Evolutionary conservation across 92 coral and sea anemone genomes (phyloP), one percentile per base, ranked within the genome.

Genomic region (Desmophyllum pertusum): DNA sequence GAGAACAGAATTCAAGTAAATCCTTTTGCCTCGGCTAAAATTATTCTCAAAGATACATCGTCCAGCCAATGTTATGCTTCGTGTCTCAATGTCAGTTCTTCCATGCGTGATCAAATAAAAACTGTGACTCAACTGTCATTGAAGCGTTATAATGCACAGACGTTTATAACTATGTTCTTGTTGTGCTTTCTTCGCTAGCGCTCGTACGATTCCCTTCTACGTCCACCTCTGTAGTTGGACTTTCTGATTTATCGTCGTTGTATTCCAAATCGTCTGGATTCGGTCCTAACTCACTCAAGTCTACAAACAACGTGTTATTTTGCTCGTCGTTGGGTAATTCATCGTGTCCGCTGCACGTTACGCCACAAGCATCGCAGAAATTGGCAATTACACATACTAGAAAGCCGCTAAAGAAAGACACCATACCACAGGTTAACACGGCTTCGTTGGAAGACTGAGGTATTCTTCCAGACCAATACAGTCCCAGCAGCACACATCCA

Each of bases 281-380:
- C 42, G 79, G 79, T 55, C 86, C 86, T 61, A 82, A 45, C 15
- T 82, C 86, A 38, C 86, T 48, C 78, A 82, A 62, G 33, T 82
- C 86, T 4, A 82, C 46, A 37, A 82, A 82, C 42, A 82, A 6
- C 3, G 86, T 82, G 40, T 82, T n/a, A n/a, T 72, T 82, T 13
- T 82, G 70, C 25, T 33, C 27, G 43, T 71, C 79, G 61, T 46
- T 45, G 17, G 53, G 10, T 6, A 76, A 51, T 30, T 72, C 86
- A 14, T 55, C 79, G 68, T 71, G 73, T 30, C 59, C 27, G 31
- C 14, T 42, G 39, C 79, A 71, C 29, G 70, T 71, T 42, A 71
- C 59, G 35, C 86, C 86, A 19, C 86, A 82, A 31, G 86, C 86
- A 39, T 82, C 86, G 65, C 78, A 82, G 78, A 82, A 82, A 55